Base-by-base conservation (phyloP, 35 echinoderm and acorn worm species). In the Hemicentrotus pulcherrimus region DNA sequence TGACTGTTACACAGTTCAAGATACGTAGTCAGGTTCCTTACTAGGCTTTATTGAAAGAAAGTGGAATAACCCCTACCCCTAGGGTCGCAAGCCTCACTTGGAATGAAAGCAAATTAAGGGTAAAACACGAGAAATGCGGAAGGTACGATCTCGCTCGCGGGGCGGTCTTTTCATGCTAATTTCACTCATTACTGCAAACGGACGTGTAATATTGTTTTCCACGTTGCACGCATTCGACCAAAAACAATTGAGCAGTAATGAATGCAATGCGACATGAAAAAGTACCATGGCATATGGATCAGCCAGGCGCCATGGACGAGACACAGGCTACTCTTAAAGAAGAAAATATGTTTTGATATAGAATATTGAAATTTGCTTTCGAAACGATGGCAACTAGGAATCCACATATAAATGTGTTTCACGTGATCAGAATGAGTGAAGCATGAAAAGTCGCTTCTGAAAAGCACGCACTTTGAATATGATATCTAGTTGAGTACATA, bases 211-310 rank as follows among this genome's bases (percentile, higher is more conserved):
- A 78, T 78, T 78, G 22, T 78, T 78, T 78, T 78, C 65, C 65
- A 7, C 65, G 65, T 78, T 78, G 65, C 65, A 78, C 65, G 65
- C 65, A 78, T 78, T 78, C 65, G 65, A 78, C 65, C 65, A 78
- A 78, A 78, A 78, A 78, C 65, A 78, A 78, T 78, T 78, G 65
- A 78, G 65, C 65, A n/a, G 65, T 78, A 78, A 78, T 78, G 65
- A 78, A 78, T n/a, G 65, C 24, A 78, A 78, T 78, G 65, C 65
- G 65, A 78, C 65, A 28, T 78, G 65, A 78, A 78, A 70, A 59
- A 78, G 65, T 78, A 78, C 65, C 65, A 78, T 78, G 65, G 19
- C 65, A 78, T 78, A n/a, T n/a, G 65, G 24, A 78, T 78, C 65
- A 78, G 65, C 4, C 65, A n/a, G 65, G 65, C 65, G 65, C 65